Base-by-base conservation (phyloP, 2,797 vertebrate genomes). In the Leontopithecus rosalia region DNA sequence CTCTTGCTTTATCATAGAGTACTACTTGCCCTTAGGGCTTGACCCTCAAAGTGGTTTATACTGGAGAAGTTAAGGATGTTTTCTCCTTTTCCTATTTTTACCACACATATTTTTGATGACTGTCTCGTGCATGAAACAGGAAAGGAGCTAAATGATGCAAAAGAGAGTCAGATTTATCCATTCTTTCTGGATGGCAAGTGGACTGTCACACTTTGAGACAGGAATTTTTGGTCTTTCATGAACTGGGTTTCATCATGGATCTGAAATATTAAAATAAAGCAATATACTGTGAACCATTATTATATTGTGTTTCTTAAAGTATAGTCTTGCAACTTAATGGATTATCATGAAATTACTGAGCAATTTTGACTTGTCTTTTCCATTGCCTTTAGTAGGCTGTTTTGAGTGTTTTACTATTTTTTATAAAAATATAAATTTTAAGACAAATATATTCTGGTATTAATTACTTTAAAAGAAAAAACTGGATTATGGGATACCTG, bases 381-480 rank as follows among this genome's bases (percentile, higher is more conserved):
- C 57, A 30, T 83, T 89, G 52, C 2, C 75, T 96, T 95, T 83
- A 90, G 36, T 83, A 92, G 41, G 0, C 52, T 12, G 55, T 67
- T 76, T 28, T 89, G 28, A 28, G 43, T 92, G 10, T 46, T 86
- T 91, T 55, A 39, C 89, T 64, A 95, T 58, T 86, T 67, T 92
- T 92, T 61, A 52, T 52, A 82, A 96, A 96, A 92, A 50, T 52
- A 57, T 12, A 92, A 92, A 91, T 61, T 50, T 75, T 88, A 82
- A 91, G 90, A n/a, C 6, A 79, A 95, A 73, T 70, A 57, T 52
- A 86, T 55, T 92, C 43, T 94, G 4, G 3, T 46, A 70, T 97
- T 82, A 91, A 57, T 97, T 28, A 95, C 41, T 57, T 13, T 83
- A 57, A 91, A 36, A 94, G 15, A 79, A 96, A 91, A 87, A 95